Evolutionary conservation across 92 coral and sea anemone genomes (phyloP), one percentile per base, ranked within the genome.

Genomic region (Pocillopora grandis): DNA sequence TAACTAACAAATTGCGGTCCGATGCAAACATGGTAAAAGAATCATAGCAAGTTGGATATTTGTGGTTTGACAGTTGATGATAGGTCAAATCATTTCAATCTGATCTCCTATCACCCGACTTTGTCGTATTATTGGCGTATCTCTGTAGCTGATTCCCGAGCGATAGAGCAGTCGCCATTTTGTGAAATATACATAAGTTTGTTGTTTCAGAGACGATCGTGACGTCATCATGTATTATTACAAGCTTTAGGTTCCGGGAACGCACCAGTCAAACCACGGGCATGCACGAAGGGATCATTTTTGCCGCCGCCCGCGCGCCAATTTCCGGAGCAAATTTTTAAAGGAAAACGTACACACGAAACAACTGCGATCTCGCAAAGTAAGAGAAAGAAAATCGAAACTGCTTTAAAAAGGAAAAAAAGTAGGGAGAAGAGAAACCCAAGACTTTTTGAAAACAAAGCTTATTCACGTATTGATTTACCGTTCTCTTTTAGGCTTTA

Each of bases 21-120:
- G 8, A 3, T 79, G 35, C 23, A 79, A 79, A 67, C 72, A 65
- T 52, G 1, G 81, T 63, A 9, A 78, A n/a, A 72, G 52, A 79
- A 66, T 77, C 71, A 62, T 19, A 77, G 17, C 2, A 55, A 21
- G 71, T 10, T 62, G 49, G 63, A 79, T 66, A 20, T 62, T 52
- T 79, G 73, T 37, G 64, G 62, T 35, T 52, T 79, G 18, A 12
- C 20, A 77, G 33, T 62, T 48, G 10, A 19, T 65, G 9, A 13
- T 12, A 59, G 58, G 83, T 66, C 83, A 79, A 66, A 48, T 56
- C 66, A 37, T n/a, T 19, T 59, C 37, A 20, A 20, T 23, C 27
- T 66, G 27, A 72, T 65, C 62, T 1, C 42, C 66, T 79, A 66
- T 79, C 83, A 12, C 52, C 75, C 21, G 19, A 70, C 75, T 15